Base-by-base conservation (phyloP, 2,888 invertebrate genomes). In the Poecilobothrus nobilitatus region DNA sequence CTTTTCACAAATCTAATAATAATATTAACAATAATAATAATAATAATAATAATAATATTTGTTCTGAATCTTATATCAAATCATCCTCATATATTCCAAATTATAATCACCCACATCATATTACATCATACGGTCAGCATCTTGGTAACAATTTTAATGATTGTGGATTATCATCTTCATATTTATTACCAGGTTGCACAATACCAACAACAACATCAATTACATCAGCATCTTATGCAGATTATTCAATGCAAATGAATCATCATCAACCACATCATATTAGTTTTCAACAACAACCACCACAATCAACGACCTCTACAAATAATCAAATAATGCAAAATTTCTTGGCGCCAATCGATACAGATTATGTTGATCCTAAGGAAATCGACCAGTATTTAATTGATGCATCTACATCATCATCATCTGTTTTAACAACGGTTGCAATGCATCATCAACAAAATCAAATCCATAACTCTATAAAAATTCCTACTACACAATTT, bases 331-430 rank as follows among this genome's bases (percentile, higher is more conserved):
- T 71, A 68, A 63, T 21, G 62, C 71, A 69, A 63, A 67, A 68
- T 61, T 68, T 65, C 61, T 65, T 70, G 68, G 68, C 73, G 66
- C 70, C 70, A 66, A 68, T 71, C 63, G 72, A 70, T 64, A 70
- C 67, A 67, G 74, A 74, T 67, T 79, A 80, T 75, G 78, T 78
- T 73, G 78, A 79, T 76, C 77, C 80, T 53, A 81, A 81, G 75
- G 81, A 82, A 78, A 80, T 81, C 73, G 81, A 81, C 76, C 82
- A 82, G 77, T 81, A 82, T 76, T 77, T 81, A 70, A 80, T 81
- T 78, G 78, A 78, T 73, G 70, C 64, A 68, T 65, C 63, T 27
- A 34, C 67, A 37, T 69, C 64, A 67, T 27, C 27, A 27, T 27
- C 27, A 27, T 27, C 27, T 27, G 27, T 27, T 27, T 67, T 67